phyloP scores from a whole-genome alignment of 2,113 vertebrate genomes.

The Laticauda laticaudata region DNA sequence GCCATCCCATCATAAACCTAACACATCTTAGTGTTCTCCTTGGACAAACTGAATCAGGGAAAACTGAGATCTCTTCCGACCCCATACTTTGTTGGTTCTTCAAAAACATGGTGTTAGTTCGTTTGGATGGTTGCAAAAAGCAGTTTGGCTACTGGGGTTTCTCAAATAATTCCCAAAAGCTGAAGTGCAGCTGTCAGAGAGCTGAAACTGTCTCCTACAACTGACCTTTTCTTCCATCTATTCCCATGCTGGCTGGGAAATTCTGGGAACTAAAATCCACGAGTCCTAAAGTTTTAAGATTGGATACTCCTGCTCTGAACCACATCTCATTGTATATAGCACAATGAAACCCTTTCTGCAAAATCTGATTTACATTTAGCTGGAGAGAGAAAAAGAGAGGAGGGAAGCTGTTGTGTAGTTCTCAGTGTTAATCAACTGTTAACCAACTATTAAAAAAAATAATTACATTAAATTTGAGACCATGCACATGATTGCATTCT shows the following conservation, averaged over 20 bases:
- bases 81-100: neutral
- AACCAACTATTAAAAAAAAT: conserved; percentile 24
- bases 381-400: conserved; percentile 9
- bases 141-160: neutral
- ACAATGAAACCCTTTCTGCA: neutral
- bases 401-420: conserved; percentile 26
- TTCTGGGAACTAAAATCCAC: neutral
- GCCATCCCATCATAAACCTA: neutral
- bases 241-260: no score
- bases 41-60: neutral
- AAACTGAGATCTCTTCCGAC: neutral
- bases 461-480: conserved; percentile 46
- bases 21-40: neutral
- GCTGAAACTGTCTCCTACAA: neutral
- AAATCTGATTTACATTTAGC: conserved; percentile 30
- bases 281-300: neutral
- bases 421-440: conserved; percentile 28
- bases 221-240: neutral
- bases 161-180: neutral
- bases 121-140: neutral
- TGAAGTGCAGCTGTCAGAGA: neutral
- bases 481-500: conserved; percentile 38
- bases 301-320: neutral
- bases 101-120: neutral
- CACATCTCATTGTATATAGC: neutral